Evolutionary conservation across 92 coral and sea anemone species (phyloP).

Genomic region (Meandrina meandrites): DNA sequence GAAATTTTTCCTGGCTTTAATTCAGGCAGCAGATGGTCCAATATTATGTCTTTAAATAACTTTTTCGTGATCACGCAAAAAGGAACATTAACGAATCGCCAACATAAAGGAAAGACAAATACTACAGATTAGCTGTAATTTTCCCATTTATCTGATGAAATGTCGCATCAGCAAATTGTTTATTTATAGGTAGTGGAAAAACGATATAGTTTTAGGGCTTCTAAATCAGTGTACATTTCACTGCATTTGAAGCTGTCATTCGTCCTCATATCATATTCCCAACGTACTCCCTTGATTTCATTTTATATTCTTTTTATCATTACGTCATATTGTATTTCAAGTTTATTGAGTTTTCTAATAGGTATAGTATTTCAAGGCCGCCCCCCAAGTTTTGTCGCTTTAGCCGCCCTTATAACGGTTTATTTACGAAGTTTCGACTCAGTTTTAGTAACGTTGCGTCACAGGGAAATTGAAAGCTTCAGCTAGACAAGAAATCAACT

Average conservation of each 20-base stretch:
- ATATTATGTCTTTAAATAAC: neutral
- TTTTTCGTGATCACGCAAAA: neutral
- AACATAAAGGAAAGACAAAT: neutral
- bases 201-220: neutral
- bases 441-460: neutral
- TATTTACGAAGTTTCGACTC: neutral
- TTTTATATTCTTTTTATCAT: neutral
- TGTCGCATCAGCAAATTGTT: neutral
- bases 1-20: neutral
- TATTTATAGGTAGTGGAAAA: neutral
- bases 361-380: neutral
- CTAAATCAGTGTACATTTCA: neutral
- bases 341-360: neutral
- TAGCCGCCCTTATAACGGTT: constrained; percentile 15
- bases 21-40: neutral
- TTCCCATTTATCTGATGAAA: neutral
- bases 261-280: no score
- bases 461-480: neutral
- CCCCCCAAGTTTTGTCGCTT: neutral
- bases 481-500: neutral
- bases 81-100: neutral
- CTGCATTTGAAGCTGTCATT: neutral
- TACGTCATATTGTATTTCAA: neutral
- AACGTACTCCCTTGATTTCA: neutral
- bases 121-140: neutral